Conservation (phyloP, 2,113 vertebrate genomes). For the Pitta sordida region DNA sequence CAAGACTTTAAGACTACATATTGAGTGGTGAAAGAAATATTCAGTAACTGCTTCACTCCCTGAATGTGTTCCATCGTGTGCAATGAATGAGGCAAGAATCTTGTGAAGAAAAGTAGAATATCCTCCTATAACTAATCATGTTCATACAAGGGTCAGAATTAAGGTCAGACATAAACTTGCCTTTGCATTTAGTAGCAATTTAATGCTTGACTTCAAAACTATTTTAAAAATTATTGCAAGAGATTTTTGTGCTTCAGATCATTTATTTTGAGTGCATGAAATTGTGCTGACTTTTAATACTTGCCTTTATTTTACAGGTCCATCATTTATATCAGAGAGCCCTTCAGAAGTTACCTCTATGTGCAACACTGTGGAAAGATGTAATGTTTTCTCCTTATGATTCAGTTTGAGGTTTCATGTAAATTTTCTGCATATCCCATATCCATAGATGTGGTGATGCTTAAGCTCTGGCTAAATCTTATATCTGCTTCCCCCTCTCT, state of each 20-base stretch:
- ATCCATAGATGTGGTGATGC: slow-evolving; percentile 82
- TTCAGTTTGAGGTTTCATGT: slow-evolving; percentile 78
- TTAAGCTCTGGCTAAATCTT: slow-evolving; percentile 75
- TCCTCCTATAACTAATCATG: neutral
- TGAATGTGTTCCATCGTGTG: slow-evolving; percentile 34
- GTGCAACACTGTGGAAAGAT: slow-evolving; percentile 96
- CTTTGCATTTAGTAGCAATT: neutral
- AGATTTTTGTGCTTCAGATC: neutral
- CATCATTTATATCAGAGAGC: slow-evolving; percentile 91
- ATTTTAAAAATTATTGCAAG: neutral
- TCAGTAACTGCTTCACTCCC: slow-evolving; percentile 5
- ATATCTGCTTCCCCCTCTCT: slow-evolving; percentile 83
- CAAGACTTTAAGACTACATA: neutral
- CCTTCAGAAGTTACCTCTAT: slow-evolving; percentile 91
- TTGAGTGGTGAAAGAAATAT: neutral
- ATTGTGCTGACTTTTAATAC: slow-evolving; percentile 40
- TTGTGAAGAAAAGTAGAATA: slow-evolving; percentile 19
- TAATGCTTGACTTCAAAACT: neutral
- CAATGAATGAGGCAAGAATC: slow-evolving; percentile 54
- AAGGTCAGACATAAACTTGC: slow-evolving; percentile 26
- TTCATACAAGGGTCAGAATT: slow-evolving; percentile 47
- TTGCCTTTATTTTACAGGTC: slow-evolving; percentile 81
- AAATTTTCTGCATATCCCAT: slow-evolving; percentile 82
- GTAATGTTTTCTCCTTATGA: slow-evolving; percentile 89
- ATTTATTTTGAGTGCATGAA: neutral